Conservation (phyloP, 2,888 invertebrate species). For the Boloria euphrosyne region DNA sequence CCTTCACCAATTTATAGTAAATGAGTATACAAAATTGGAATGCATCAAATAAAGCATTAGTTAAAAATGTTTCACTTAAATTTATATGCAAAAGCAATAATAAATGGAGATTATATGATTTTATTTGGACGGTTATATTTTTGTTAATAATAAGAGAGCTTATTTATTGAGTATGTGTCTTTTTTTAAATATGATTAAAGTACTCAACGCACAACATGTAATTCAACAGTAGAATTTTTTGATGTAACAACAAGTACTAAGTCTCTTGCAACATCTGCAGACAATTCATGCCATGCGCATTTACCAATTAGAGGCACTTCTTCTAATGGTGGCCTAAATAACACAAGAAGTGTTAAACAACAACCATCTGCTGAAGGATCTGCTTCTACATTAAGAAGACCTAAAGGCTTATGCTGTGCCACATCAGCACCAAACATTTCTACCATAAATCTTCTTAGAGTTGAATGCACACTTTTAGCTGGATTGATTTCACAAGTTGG, state of each 20-base stretch:
- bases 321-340: slow-evolving; percentile 92
- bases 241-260: slow-evolving; percentile 85
- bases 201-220: slow-evolving; percentile 90
- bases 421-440: slow-evolving; percentile 95
- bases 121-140: slow-evolving; percentile 22
- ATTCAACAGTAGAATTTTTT: slow-evolving; percentile 89
- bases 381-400: slow-evolving; percentile 89
- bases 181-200: slow-evolving; percentile 4
- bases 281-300: slow-evolving; percentile 93
- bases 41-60: background rate
- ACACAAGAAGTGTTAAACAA: slow-evolving; percentile 91
- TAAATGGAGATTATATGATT: slow-evolving; percentile 20
- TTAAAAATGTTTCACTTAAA: too few species aligned
- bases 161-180: slow-evolving; percentile 15
- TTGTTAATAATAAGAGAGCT: slow-evolving; percentile 21
- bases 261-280: slow-evolving; percentile 85
- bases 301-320: slow-evolving; percentile 93
- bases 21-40: slow-evolving; percentile 4
- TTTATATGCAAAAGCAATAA: background rate
- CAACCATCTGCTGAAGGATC: slow-evolving; percentile 86
- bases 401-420: slow-evolving; percentile 91
- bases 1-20: too few species aligned
- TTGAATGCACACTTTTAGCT: slow-evolving; percentile 91
- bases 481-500: slow-evolving; percentile 95
- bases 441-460: slow-evolving; percentile 93